A percentile compares a stretch with the other conserved stretches of the same genome.
Conservation (phyloP, 2,888 invertebrate species). For the Ectemnius lituratus region DNA sequence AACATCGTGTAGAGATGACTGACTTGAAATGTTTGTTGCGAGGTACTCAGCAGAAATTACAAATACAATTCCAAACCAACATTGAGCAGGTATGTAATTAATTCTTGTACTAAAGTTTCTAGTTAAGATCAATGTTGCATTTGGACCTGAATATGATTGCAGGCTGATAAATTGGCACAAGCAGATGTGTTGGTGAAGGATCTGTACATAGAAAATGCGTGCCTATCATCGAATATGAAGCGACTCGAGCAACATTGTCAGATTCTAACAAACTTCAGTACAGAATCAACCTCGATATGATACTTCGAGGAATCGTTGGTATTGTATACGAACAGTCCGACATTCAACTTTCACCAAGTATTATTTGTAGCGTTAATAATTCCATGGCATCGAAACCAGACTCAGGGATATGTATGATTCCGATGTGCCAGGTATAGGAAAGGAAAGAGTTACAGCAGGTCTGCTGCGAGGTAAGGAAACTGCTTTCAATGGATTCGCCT, state of each 20-base stretch:
- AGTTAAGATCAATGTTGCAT: too few species aligned
- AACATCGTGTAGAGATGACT: conserved; percentile 80
- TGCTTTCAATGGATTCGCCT: too few species aligned
- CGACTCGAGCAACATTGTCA: conserved; percentile 80
- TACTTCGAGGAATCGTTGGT: conserved; percentile 40
- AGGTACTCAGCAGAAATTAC: conserved; percentile 80
- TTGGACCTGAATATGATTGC: conserved; percentile 42
- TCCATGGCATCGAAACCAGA: conserved; percentile 21
- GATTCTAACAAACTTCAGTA: conserved; percentile 77
- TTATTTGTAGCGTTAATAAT: conserved; percentile 28
- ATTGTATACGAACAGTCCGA: conserved; percentile 8
- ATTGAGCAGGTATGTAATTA: conserved; percentile 78
- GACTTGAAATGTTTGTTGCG: conserved; percentile 80
- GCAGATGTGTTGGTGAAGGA: conserved; percentile 90
- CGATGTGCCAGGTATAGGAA: conserved; percentile 13
- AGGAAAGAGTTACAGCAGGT: too few species aligned
- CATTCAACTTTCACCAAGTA: conserved; percentile 24
- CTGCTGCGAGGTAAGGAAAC: too few species aligned
- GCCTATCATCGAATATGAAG: conserved; percentile 84
- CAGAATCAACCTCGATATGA: conserved; percentile 76
- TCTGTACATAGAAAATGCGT: conserved; percentile 91
- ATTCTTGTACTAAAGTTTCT: not conserved
- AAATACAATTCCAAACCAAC: conserved; percentile 79
- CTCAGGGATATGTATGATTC: conserved; percentile 39
- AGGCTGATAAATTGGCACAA: conserved; percentile 84